Conservation (phyloP, 1,140 invertebrate species). For the Magallana angulata region DNA sequence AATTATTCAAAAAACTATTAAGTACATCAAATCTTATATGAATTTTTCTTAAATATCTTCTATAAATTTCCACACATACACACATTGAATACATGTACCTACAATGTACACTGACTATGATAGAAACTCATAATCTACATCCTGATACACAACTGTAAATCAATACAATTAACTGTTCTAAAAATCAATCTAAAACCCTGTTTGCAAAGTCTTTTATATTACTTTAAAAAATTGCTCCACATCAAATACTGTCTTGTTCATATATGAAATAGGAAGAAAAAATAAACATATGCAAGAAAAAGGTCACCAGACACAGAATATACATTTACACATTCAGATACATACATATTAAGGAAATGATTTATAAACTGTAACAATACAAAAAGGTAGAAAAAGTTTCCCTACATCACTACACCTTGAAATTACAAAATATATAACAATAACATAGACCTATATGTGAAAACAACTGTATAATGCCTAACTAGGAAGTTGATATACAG, state of each 20-base stretch:
- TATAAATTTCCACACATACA: neutral
- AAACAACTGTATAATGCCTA: constrained; percentile 11
- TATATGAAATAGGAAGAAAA: too few species aligned
- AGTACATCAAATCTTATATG: too few species aligned
- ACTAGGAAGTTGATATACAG: neutral
- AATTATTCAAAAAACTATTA: too few species aligned
- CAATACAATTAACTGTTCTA: neutral
- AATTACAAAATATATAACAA: constrained; percentile 28
- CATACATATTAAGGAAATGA: neutral
- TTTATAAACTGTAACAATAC: constrained; percentile 20
- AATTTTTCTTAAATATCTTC: too few species aligned
- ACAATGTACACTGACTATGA: neutral
- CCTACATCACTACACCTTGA: neutral
- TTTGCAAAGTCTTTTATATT: neutral
- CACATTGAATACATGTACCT: neutral
- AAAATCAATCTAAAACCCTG: constrained; percentile 12
- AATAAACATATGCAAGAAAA: neutral
- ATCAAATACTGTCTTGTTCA: too few species aligned
- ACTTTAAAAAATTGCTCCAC: too few species aligned
- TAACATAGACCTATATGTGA: neutral
- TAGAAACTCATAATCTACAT: neutral
- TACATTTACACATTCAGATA: neutral
- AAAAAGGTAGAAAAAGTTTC: constrained; percentile 18
- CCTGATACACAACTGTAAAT: neutral
- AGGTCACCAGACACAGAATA: neutral